These are phyloP conservation scores for Cephus runcator DNA, from an alignment of 2,888 invertebrate species.

Conservation along the genomic window DNA sequence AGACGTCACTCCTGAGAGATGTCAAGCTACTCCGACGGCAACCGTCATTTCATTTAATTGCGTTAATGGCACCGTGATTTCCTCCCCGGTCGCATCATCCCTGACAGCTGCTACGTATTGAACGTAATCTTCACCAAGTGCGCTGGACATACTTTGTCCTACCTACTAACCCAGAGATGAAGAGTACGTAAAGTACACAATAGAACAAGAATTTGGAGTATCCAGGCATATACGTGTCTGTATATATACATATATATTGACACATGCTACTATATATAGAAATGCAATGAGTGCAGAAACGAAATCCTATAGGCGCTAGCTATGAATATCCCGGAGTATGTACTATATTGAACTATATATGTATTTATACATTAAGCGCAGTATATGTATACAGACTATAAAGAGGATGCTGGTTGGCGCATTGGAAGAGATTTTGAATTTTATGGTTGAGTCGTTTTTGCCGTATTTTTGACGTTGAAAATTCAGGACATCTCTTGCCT, in stretches of 20 bases:
- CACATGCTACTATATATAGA: neutral
- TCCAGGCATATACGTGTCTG: neutral
- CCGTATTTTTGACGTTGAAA: neutral
- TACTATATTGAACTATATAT: neutral
- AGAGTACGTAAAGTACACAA: neutral
- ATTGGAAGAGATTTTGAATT: neutral
- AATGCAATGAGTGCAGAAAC: neutral
- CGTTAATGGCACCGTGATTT: conserved; percentile 52
- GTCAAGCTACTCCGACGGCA: conserved; percentile 29
- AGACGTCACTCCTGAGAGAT: conserved; percentile 23
- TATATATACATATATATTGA: too few species aligned
- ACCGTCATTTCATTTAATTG: conserved; percentile 45
- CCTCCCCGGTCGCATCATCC: conserved; percentile 33
- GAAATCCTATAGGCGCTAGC: neutral
- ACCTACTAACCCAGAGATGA: neutral
- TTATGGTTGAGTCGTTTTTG: neutral
- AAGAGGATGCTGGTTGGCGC: neutral
- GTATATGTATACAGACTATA: neutral
- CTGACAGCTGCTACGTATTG: conserved; percentile 10
- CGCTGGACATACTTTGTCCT: conserved; percentile 3
- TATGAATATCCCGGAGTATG: neutral
- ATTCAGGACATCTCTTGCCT: neutral
- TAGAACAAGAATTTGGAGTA: neutral
- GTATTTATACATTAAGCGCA: neutral
- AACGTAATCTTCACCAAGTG: conserved; percentile 7